These are phyloP conservation scores for Centropristis striata DNA, from an alignment of 2,113 vertebrate genomes.

Conservation along the genomic window DNA sequence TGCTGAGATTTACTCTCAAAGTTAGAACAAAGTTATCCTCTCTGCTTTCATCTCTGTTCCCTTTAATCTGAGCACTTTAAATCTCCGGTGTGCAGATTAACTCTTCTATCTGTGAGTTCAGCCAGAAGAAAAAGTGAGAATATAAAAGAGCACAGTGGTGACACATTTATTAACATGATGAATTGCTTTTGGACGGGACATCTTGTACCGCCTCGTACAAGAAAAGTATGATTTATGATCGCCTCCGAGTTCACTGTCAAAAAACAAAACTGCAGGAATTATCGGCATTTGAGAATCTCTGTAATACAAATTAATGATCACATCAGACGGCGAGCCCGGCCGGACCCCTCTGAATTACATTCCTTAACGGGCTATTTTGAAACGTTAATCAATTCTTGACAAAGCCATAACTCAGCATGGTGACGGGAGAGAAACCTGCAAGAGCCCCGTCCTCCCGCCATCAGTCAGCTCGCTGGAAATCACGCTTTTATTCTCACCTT, in stretches of 20 bases:
- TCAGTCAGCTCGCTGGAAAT: slow-evolving; percentile 7
- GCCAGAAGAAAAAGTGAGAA: slow-evolving; percentile 25
- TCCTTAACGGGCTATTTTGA: slow-evolving; percentile 54
- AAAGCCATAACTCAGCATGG: slow-evolving; percentile 48
- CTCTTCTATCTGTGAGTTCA: slow-evolving; percentile 27
- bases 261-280: slow-evolving; percentile 63
- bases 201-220: slow-evolving; percentile 55
- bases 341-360: slow-evolving; percentile 42
- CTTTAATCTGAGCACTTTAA: slow-evolving; percentile 16
- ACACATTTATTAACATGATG: slow-evolving; percentile 74
- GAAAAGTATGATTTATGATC: slow-evolving; percentile 75
- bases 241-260: slow-evolving; percentile 59
- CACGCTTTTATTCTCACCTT: slow-evolving; percentile 26
- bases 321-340: slow-evolving; percentile 40
- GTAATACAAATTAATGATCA: slow-evolving; percentile 75
- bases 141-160: slow-evolving; percentile 29
- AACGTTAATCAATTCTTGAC: slow-evolving; percentile 67
- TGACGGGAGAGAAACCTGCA: not conserved
- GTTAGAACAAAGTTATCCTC: not conserved
- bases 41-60: not conserved
- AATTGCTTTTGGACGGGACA: slow-evolving; percentile 68
- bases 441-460: slow-evolving; percentile 6
- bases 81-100: slow-evolving; percentile 16
- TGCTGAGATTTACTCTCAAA: no score
- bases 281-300: slow-evolving; percentile 65